Evolutionary conservation across 2,888 invertebrate genomes (phyloP).

Genomic region (Leucozona laternaria): DNA sequence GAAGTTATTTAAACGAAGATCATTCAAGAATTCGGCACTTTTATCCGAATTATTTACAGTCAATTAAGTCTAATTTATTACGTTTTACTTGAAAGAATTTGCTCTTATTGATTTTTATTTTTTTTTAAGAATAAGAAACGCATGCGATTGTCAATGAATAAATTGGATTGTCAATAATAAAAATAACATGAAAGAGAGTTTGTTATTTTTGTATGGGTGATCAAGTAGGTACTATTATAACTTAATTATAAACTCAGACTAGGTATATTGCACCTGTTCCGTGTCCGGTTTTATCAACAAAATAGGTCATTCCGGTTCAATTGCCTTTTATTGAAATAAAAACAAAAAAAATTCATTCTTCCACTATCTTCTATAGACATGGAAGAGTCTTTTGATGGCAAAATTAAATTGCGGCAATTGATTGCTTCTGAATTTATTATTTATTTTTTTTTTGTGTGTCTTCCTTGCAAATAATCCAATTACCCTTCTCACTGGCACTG

Average conservation of each 20-base stretch:
- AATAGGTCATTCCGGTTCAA: slow-evolving; percentile 57
- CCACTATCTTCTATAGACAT: background rate
- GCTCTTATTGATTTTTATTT: background rate
- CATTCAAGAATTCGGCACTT: slow-evolving; percentile 21
- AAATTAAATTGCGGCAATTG: slow-evolving; percentile 62
- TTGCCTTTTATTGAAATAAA: slow-evolving; percentile 31
- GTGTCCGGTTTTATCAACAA: background rate
- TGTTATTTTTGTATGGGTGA: background rate
- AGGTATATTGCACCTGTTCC: slow-evolving; percentile 12
- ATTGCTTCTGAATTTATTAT: slow-evolving; percentile 43
- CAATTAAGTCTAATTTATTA: slow-evolving; percentile 25
- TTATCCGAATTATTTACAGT: slow-evolving; percentile 13
- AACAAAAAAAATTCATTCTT: slow-evolving; percentile 8
- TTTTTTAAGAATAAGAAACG: background rate
- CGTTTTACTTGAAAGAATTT: background rate
- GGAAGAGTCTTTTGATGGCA: slow-evolving; percentile 40
- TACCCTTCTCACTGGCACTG: slow-evolving; percentile 47
- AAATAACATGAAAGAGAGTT: background rate
- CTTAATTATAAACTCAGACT: background rate
- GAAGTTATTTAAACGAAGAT: slow-evolving; percentile 1
- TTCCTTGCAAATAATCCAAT: slow-evolving; percentile 64
- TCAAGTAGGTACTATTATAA: background rate
- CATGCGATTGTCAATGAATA: background rate
- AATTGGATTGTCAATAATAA: background rate
- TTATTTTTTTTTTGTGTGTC: slow-evolving; percentile 19